Base-by-base conservation (phyloP, 2,113 vertebrate species). In the Etheostoma spectabile region DNA sequence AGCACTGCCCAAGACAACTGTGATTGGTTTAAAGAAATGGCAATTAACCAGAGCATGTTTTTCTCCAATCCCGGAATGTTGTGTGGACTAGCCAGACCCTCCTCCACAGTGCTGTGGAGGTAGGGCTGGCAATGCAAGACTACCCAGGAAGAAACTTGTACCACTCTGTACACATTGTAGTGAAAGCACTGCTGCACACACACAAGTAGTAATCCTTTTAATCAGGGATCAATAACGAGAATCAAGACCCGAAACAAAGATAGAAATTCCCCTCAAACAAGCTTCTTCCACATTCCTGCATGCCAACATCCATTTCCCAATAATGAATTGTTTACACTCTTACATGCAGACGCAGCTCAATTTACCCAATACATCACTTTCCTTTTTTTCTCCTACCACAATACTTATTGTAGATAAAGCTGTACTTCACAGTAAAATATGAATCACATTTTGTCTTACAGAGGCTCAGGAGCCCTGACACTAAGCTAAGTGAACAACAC, bases 311-410 rank as follows among this genome's bases (percentile, higher is more conserved):
- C 62, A 78, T 86, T 80, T 73, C 33, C 49, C 12, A 14, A 72
- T 84, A 87, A 88, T 88, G 57, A 72, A 76, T 69, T 35, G 38
- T 74, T 80, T 67, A 59, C 73, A 68, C 46, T 52, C 30, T 57
- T 42, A 35, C 76, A 71, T 69, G 75, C 83, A 62, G 22, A 77
- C 48, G 1, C 71, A 79, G 85, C 85, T 82, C 70, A 59, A 38
- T 69, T 70, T 18, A 16, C 13, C 15, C 80, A 48, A 81, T 85
- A 35, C 74, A 72, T 71, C 38, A 35, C 45, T 78, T 77, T 81
- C 21, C 45, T 16, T 48, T 62, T 38, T 38, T 42, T 42, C 38
- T 42, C 8, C 55, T 8, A n/a, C 12, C 30, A 59, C 55, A 77
- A 56, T 45, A 33, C 13, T 45, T 38, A 53, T 70, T 62, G 74